Conservation (phyloP, 2,113 vertebrate genomes). For the Cisticola juncidis region DNA sequence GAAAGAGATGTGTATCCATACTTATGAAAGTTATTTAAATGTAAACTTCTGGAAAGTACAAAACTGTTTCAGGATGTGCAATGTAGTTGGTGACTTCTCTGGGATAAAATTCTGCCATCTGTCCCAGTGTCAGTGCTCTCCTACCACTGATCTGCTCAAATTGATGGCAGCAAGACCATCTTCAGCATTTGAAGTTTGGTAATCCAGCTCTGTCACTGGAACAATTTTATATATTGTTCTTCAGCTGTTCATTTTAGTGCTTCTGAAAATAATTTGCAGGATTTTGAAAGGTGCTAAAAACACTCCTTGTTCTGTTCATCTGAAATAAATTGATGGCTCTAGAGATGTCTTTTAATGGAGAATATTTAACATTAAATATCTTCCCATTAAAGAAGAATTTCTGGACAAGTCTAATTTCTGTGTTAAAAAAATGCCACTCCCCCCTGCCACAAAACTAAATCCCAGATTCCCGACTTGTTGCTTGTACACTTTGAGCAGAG, state of each 20-base stretch:
- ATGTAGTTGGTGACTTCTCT: not conserved
- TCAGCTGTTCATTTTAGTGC: not conserved
- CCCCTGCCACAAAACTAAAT: rapidly evolving
- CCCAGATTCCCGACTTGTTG: not conserved
- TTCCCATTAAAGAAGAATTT: not conserved
- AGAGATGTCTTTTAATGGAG: not conserved
- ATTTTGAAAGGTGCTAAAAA: not conserved
- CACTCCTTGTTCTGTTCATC: not conserved
- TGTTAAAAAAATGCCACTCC: not conserved
- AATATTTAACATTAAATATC: not conserved
- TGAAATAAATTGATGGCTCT: not conserved
- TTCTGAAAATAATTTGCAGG: not conserved
- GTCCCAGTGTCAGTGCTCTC: not conserved
- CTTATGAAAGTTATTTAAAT: not conserved
- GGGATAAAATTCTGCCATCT: not conserved
- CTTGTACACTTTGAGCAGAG: not conserved
- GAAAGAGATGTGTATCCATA: not conserved
- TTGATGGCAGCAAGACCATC: rapidly evolving
- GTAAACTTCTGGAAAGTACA: not conserved
- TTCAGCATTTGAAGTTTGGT: not conserved
- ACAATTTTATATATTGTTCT: not conserved
- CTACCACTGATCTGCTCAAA: not conserved
- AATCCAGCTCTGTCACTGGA: not conserved
- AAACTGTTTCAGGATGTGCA: not conserved
- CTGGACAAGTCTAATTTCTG: not conserved